These are phyloP conservation scores for Pyxicephalus adspersus DNA, from an alignment of 2,113 vertebrate genomes.

Conservation along the genomic window DNA sequence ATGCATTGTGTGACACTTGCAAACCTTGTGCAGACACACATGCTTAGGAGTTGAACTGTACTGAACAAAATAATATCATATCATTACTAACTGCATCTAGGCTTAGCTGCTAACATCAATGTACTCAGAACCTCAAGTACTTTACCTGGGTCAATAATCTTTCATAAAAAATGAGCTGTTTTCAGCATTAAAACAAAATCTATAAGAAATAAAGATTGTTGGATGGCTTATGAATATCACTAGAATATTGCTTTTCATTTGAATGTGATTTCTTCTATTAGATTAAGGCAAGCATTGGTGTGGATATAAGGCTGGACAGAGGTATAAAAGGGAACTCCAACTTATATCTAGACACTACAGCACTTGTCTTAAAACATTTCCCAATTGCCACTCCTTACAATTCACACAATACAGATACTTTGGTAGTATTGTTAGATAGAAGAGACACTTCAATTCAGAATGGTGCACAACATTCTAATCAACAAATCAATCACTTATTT, in stretches of 20 bases:
- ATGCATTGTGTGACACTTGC: not conserved
- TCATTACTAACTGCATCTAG: constrained; percentile 3
- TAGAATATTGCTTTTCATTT: constrained; percentile 44
- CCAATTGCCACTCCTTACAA: too few relatives aligned
- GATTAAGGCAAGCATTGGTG: not conserved
- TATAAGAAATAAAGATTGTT: constrained; percentile 42
- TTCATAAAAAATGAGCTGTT: constrained; percentile 42
- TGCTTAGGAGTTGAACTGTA: not conserved
- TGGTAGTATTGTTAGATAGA: too few relatives aligned
- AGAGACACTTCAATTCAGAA: too few relatives aligned
- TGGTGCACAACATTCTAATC: too few relatives aligned
- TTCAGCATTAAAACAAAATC: constrained; percentile 31
- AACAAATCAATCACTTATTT: too few relatives aligned
- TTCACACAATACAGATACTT: too few relatives aligned
- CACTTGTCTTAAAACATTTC: too few relatives aligned
- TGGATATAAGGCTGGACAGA: not conserved
- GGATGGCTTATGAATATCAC: constrained; percentile 37
- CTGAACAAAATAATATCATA: constrained; percentile 19
- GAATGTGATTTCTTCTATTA: constrained; percentile 41
- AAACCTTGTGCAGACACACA: not conserved
- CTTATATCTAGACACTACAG: too few relatives aligned
- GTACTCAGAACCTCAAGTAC: constrained; percentile 7
- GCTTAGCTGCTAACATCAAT: not conserved
- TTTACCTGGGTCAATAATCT: constrained; percentile 37
- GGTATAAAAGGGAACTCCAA: too few relatives aligned